Evolutionary conservation across 2,797 vertebrate genomes (phyloP).

Genomic region (Tapirus indicus): DNA sequence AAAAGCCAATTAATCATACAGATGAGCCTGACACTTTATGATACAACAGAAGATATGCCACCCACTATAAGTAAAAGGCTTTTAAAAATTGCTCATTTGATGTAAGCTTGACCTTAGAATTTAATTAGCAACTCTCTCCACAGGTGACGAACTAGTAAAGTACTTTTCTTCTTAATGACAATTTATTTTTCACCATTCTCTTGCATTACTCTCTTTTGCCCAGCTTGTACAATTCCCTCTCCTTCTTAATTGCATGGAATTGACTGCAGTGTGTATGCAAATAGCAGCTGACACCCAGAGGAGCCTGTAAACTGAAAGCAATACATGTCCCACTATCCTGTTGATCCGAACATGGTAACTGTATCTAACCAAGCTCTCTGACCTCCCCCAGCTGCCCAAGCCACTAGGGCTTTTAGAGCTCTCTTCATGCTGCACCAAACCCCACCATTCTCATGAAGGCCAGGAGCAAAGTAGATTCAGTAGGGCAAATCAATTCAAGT

Average conservation of each 20-base stretch:
- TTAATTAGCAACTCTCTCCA: slow-evolving; percentile 85
- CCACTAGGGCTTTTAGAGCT: neutral
- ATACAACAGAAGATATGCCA: slow-evolving; percentile 85
- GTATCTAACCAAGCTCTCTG: slow-evolving; percentile 8
- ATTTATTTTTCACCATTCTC: slow-evolving; percentile 38
- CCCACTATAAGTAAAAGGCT: slow-evolving; percentile 69
- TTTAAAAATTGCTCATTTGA: slow-evolving; percentile 84
- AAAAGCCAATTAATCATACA: slow-evolving; percentile 89
- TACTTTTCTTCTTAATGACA: slow-evolving; percentile 65
- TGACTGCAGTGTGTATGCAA: neutral
- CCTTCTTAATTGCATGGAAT: neutral
- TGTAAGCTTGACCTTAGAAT: slow-evolving; percentile 84
- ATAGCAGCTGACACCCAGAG: slow-evolving; percentile 46
- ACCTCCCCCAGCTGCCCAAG: neutral
- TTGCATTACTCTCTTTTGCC: slow-evolving; percentile 7
- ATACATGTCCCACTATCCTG: neutral
- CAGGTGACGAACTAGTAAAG: slow-evolving; percentile 77
- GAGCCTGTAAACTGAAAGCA: slow-evolving; percentile 24
- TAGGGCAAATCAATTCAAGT: slow-evolving; percentile 51
- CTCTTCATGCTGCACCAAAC: neutral
- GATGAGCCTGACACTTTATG: slow-evolving; percentile 83
- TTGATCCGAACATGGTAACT: neutral
- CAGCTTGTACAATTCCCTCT: neutral
- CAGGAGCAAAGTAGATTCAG: slow-evolving; percentile 54
- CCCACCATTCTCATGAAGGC: neutral